phyloP scores from a whole-genome alignment of 2,113 vertebrate species.

The Steatornis caripensis region DNA sequence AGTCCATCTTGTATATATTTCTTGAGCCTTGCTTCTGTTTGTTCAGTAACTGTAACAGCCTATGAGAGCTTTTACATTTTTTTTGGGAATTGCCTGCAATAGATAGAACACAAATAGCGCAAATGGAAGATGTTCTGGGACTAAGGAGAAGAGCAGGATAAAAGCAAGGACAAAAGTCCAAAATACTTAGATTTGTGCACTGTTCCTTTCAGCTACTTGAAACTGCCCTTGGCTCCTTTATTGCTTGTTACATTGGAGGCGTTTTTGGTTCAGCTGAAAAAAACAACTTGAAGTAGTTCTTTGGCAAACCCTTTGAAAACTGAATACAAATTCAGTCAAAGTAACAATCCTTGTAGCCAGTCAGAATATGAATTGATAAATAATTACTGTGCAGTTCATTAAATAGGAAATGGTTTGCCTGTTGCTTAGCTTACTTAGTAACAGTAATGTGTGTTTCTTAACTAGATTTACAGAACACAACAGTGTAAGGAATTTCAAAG shows the following conservation, averaged over 20 bases:
- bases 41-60: background rate
- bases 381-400: background rate
- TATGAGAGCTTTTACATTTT: background rate
- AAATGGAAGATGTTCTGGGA: background rate
- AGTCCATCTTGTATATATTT: background rate
- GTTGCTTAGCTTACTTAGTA: background rate
- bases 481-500: background rate
- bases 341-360: background rate
- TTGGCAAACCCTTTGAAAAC: background rate
- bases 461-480: background rate
- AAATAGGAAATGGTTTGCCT: background rate
- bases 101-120: background rate
- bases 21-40: constrained; percentile 10
- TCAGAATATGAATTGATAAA: background rate
- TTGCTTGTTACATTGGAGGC: background rate
- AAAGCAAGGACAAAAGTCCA: background rate
- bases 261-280: background rate
- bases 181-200: background rate
- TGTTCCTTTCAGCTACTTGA: background rate
- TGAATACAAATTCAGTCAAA: background rate
- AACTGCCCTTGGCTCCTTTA: background rate
- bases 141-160: background rate
- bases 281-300: background rate
- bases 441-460: background rate
- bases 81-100: background rate